phyloP scores from a whole-genome alignment of 2,113 vertebrate genomes.

The Sclerurus mexicanus region DNA sequence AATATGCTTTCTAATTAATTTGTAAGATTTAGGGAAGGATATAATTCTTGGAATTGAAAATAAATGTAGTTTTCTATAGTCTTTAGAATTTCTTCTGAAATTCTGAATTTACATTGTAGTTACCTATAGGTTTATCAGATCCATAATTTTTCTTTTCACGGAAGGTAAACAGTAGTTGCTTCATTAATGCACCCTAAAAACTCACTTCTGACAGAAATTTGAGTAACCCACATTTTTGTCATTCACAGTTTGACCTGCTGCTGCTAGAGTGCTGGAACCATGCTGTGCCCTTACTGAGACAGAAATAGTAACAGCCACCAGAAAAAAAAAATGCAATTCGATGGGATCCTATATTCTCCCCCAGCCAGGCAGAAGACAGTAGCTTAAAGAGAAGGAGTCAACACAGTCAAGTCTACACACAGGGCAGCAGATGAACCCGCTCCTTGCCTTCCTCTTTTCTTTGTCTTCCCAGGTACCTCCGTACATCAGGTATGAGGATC shows the following conservation, averaged over 20 bases:
- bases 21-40: background rate
- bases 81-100: background rate
- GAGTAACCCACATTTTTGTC: background rate
- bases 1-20: background rate
- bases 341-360: background rate
- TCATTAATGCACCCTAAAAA: background rate
- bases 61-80: background rate
- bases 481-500: background rate
- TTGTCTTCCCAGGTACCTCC: background rate
- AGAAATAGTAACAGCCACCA: background rate
- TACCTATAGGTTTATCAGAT: background rate
- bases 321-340: background rate
- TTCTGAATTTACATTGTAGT: background rate
- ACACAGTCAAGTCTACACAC: background rate
- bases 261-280: background rate
- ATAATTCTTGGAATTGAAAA: background rate
- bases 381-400: background rate
- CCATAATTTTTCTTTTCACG: background rate
- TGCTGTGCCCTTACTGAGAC: background rate
- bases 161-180: background rate
- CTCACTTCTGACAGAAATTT: background rate
- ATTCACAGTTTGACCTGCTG: background rate
- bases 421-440: accelerated
- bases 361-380: background rate
- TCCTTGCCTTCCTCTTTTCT: background rate